A percentile compares a stretch with the other conserved stretches of the same genome.
These are phyloP conservation scores for Elysia crispata DNA, from an alignment of 2,888 invertebrate species.

Conservation along the genomic window DNA sequence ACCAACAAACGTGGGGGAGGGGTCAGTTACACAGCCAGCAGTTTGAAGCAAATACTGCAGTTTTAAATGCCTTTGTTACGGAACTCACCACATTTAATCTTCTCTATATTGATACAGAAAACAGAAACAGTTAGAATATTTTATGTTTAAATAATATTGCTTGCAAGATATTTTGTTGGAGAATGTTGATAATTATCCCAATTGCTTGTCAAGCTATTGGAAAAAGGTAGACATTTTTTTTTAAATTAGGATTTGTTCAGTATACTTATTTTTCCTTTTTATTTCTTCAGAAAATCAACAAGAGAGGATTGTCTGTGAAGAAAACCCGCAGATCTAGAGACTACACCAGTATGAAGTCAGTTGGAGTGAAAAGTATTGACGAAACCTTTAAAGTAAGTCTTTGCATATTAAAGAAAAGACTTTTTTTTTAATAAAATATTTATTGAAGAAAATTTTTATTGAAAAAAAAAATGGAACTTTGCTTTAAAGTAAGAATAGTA, in stretches of 20 bases:
- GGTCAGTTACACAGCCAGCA: constrained; percentile 67
- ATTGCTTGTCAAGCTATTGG: no score
- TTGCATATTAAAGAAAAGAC: neutral
- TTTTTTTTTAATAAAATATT: neutral
- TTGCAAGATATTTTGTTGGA: no score
- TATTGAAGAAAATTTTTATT: no score
- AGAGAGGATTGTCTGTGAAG: constrained; percentile 75
- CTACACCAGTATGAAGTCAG: constrained; percentile 78
- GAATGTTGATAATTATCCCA: no score
- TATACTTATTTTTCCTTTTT: no score
- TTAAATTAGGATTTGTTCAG: no score
- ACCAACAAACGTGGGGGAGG: constrained; percentile 80
- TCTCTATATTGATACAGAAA: neutral
- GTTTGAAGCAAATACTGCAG: neutral
- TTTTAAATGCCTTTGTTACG: neutral
- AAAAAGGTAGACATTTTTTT: no score
- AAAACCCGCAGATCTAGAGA: constrained; percentile 77
- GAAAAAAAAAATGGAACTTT: no score
- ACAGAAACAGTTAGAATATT: no score
- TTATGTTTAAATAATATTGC: no score
- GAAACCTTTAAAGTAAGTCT: constrained; percentile 79
- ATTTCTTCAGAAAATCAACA: constrained; percentile 75
- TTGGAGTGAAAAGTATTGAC: constrained; percentile 80
- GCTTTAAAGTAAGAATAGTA: no score
- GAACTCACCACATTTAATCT: neutral